These are phyloP conservation scores for Drosophila limbata DNA, from an alignment of 2,888 invertebrate species.

Conservation along the genomic window DNA sequence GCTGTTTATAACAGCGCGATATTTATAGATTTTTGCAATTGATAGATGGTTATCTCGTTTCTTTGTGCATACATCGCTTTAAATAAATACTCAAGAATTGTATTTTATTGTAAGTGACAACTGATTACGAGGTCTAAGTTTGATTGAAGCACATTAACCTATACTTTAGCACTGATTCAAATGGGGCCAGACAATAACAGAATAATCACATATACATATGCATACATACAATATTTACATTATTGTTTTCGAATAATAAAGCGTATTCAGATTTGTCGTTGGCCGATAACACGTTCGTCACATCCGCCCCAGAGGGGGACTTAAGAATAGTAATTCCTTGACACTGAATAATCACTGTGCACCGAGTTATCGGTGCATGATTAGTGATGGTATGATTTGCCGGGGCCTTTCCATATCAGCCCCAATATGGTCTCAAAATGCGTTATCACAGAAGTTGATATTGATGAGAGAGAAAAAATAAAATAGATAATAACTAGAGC, in stretches of 20 bases:
- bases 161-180: conserved; percentile 17
- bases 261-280: conserved; percentile 1
- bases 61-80: conserved; percentile 18
- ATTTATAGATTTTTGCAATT: background rate
- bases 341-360: conserved; percentile 34
- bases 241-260: background rate
- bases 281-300: conserved; percentile 24
- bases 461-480: background rate
- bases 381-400: conserved; percentile 15
- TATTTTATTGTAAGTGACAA: conserved; percentile 1
- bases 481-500: background rate
- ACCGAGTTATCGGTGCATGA: conserved; percentile 9
- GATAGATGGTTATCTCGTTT: conserved; percentile 6
- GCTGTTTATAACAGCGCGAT: background rate
- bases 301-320: conserved; percentile 8
- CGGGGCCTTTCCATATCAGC: conserved; percentile 24
- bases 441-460: conserved; percentile 8
- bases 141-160: conserved; percentile 15
- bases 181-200: conserved; percentile 5
- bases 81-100: background rate
- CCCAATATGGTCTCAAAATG: background rate
- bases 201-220: background rate
- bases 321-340: conserved; percentile 25
- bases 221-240: background rate
- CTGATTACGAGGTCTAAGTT: conserved; percentile 4